Conservation (phyloP, 2,888 invertebrate species). For the Koerneria pararmatus region DNA sequence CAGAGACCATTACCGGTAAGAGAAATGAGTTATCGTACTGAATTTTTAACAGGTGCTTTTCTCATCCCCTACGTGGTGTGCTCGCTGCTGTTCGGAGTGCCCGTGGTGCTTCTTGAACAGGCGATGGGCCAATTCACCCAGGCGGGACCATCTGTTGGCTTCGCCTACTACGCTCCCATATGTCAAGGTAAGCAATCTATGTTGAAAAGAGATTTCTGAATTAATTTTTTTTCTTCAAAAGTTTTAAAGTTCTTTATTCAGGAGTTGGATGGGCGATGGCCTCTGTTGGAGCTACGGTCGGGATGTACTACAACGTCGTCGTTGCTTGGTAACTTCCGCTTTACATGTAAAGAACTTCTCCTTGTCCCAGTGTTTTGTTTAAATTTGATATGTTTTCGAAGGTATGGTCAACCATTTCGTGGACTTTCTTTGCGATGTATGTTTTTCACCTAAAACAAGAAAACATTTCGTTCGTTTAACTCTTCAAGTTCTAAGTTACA, state of each 20-base stretch:
- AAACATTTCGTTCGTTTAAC: too few relatives aligned
- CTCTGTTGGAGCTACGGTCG: not conserved
- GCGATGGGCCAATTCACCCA: conserved; percentile 1
- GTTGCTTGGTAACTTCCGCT: not conserved
- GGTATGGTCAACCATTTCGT: too few relatives aligned
- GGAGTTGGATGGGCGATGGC: conserved; percentile 5
- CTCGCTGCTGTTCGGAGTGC: not conserved
- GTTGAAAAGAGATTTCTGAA: not conserved
- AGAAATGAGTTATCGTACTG: too few relatives aligned
- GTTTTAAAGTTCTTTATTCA: not conserved
- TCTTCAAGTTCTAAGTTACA: too few relatives aligned
- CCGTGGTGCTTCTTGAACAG: not conserved
- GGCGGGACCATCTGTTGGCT: not conserved
- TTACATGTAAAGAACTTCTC: conserved; percentile 3
- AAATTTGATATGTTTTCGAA: too few relatives aligned
- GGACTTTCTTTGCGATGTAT: too few relatives aligned
- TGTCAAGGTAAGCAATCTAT: not conserved
- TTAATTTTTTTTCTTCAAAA: not conserved
- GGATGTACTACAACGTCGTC: conserved; percentile 7
- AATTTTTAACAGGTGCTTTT: conserved; percentile 1
- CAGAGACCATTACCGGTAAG: too few relatives aligned
- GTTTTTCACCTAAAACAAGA: too few relatives aligned
- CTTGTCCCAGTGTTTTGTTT: too few relatives aligned
- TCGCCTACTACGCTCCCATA: conserved; percentile 1
- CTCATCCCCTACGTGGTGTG: conserved; percentile 3